These are phyloP conservation scores for Myotis daubentonii DNA, from an alignment of 2,797 vertebrate species.

Conservation along the genomic window DNA sequence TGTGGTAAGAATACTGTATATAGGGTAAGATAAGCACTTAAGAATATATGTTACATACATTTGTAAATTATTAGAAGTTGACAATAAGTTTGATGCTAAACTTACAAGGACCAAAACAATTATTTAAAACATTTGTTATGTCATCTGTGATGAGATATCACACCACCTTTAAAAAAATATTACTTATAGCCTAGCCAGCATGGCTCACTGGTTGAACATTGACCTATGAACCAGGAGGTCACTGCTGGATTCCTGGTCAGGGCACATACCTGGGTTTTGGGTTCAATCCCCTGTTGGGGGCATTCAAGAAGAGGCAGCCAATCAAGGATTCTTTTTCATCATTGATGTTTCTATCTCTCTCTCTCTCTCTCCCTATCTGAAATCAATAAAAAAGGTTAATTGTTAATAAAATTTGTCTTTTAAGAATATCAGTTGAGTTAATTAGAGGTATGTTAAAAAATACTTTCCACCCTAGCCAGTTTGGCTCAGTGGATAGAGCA, in stretches of 20 bases:
- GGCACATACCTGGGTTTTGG: too few species aligned
- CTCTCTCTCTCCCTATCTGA: too few species aligned
- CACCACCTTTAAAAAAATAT: slow-evolving; percentile 38
- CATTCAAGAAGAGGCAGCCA: too few species aligned
- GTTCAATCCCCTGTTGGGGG: too few species aligned
- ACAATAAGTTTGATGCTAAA: neutral
- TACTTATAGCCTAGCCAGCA: neutral
- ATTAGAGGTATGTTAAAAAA: slow-evolving; percentile 52
- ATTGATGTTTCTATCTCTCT: too few species aligned
- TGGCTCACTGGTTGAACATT: too few species aligned
- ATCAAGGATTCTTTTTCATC: too few species aligned
- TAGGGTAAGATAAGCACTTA: neutral
- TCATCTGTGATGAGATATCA: neutral
- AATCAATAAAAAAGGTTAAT: too few species aligned
- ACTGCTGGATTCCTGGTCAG: too few species aligned
- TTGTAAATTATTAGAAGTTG: neutral
- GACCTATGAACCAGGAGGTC: too few species aligned
- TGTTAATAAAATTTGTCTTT: slow-evolving; percentile 67
- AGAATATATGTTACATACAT: neutral
- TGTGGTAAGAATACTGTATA: neutral
- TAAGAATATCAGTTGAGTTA: slow-evolving; percentile 23
- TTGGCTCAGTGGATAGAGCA: too few species aligned
- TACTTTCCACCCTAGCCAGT: too few species aligned
- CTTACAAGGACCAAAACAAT: neutral
- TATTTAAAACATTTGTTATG: slow-evolving; percentile 21